Base-by-base conservation (phyloP, 2,888 invertebrate species). In the Parasteatoda lunata region DNA sequence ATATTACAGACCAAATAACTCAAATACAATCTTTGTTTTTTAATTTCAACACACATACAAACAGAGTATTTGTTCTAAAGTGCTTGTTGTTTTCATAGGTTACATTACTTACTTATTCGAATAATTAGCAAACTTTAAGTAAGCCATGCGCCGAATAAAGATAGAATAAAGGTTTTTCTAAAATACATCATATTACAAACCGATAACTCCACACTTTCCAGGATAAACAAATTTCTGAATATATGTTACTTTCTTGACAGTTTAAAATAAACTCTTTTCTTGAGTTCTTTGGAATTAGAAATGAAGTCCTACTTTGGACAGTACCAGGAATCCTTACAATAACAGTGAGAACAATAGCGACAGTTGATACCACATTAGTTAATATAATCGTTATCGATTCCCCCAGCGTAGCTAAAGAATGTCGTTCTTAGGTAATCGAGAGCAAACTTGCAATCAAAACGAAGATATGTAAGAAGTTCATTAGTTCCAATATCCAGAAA, bases 381-480 rank as follows among this genome's bases (percentile, higher is more conserved):
- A 68, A 8, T 15, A 73, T 5, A 5, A 84, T 78, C 5, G 78
- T 68, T 3, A 49, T n/a, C 5, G 73, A 13, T 30, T 84, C 84
- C 3, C 66, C 66, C 6, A 84, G 54, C 5, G 64, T 15, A n/a
- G 73, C 15, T 9, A 9, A 45, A 6, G 84, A 77, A 59, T 78
- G 73, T 15, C 73, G 73, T 7, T 84, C 45, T 15, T 59, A 72
- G 0, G 65, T 48, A 15, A 76, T 68, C 5, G 84, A 66, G 4
- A 84, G 73, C n/a, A 78, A 72, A 11, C 66, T 72, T 0, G 73
- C 77, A 3, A 84, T 30, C 52, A 84, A 65, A 3, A 78, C 54
- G n/a, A 84, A 84, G 68, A 84, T 73, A 45, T 84, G 84, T n/a
- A 84, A 45, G 30, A 78, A 72, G 15, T 73, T 66, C 84, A 77